Conservation (phyloP, 2,113 vertebrate genomes). For the Collichthys lucidus region DNA sequence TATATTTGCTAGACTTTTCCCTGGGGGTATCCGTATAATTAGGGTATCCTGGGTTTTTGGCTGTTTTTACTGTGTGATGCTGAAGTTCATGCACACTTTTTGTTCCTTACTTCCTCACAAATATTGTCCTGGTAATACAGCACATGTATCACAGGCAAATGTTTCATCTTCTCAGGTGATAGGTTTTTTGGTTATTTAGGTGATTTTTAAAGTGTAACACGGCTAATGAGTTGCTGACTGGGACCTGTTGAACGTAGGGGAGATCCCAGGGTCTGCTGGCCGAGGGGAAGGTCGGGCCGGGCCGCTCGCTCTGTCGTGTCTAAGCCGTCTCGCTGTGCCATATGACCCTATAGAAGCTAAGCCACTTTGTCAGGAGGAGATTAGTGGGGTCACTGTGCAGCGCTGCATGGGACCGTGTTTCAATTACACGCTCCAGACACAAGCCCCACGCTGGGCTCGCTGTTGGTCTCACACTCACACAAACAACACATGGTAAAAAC, state of each 20-base stretch:
- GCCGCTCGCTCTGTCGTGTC: constrained; percentile 56
- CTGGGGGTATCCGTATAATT: neutral
- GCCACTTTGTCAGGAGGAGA: constrained; percentile 86
- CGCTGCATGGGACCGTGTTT: constrained; percentile 76
- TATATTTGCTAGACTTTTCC: neutral
- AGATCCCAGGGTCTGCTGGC: constrained; percentile 29
- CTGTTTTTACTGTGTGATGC: constrained; percentile 8
- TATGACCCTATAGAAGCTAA: constrained; percentile 85
- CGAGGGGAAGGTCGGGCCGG: neutral
- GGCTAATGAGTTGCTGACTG: neutral
- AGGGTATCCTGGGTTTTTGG: neutral
- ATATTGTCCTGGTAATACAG: neutral
- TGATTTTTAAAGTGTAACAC: neutral
- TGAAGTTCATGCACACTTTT: neutral
- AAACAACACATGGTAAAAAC: constrained; percentile 12
- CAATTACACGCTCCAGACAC: constrained; percentile 79
- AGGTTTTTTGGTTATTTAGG: neutral
- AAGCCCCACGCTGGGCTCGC: constrained; percentile 68
- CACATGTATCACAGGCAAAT: neutral
- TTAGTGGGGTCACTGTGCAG: constrained; percentile 84
- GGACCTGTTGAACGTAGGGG: constrained; percentile 54
- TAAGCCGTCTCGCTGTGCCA: constrained; percentile 81
- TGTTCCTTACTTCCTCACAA: neutral
- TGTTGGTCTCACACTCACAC: constrained; percentile 33
- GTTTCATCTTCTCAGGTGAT: neutral